phyloP scores from a whole-genome alignment of 2,113 vertebrate species.

The Myanophis thanlyinensis region DNA sequence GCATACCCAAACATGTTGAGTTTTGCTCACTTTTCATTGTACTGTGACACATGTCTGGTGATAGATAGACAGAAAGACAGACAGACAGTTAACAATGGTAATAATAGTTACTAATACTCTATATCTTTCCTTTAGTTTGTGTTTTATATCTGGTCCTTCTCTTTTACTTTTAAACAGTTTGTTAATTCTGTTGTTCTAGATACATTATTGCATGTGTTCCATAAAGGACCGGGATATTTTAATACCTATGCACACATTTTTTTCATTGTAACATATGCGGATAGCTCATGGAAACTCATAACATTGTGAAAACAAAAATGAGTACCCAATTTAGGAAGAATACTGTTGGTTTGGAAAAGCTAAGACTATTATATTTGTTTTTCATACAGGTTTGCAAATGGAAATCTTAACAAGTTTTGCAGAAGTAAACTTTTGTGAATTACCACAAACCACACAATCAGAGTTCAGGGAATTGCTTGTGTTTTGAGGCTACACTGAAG shows the following conservation, averaged over 20 bases:
- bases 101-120: neutral
- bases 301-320: neutral
- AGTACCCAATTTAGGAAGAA: slow-evolving; percentile 9
- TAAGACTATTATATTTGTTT: slow-evolving; percentile 31
- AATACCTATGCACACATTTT: neutral
- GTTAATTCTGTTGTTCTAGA: neutral
- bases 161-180: neutral
- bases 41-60: neutral
- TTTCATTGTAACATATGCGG: neutral
- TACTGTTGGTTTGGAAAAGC: neutral
- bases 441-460: slow-evolving; percentile 21
- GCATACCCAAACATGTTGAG: neutral
- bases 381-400: slow-evolving; percentile 20
- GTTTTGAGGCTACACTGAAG: slow-evolving; percentile 24
- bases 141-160: neutral
- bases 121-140: neutral
- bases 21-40: neutral
- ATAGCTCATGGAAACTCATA: slow-evolving; percentile 17
- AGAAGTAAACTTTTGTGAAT: slow-evolving; percentile 24
- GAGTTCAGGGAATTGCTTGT: slow-evolving; percentile 21
- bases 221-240: neutral
- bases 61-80: neutral
- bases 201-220: neutral
- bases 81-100: neutral
- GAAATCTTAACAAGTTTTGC: slow-evolving; percentile 30